phyloP scores from a whole-genome alignment of 23 tunicate genomes.

The Halocynthia roretzi region DNA sequence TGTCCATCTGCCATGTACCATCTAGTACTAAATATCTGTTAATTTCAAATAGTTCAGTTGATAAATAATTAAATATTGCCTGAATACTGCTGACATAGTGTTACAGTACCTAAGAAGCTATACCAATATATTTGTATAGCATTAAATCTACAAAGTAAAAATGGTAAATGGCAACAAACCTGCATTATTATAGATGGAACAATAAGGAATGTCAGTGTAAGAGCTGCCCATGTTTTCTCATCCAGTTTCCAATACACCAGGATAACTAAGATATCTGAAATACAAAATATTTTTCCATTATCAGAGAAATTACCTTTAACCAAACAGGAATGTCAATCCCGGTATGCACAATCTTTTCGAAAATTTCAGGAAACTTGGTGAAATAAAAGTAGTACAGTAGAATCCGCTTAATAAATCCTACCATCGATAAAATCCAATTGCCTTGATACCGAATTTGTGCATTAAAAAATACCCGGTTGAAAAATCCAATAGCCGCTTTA shows the following conservation, averaged over 20 bases:
- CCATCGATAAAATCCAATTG: background rate
- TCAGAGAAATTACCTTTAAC: too few species aligned
- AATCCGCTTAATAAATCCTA: background rate
- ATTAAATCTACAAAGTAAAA: background rate
- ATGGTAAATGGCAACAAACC: constrained; percentile 25
- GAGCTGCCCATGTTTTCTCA: constrained; percentile 68
- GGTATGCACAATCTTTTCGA: too few species aligned
- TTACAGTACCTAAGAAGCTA: too few species aligned
- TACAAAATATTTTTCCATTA: background rate
- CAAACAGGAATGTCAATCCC: too few species aligned
- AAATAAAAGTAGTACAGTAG: background rate
- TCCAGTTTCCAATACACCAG: constrained; percentile 76
- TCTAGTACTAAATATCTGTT: constrained; percentile 70
- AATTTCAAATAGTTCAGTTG: background rate
- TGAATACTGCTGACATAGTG: background rate
- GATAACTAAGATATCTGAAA: constrained; percentile 74
- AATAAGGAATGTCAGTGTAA: constrained; percentile 67
- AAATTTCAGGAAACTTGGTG: too few species aligned
- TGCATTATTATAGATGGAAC: constrained; percentile 88
- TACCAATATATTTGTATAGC: too few species aligned
- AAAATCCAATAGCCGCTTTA: background rate
- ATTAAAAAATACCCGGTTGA: too few species aligned
- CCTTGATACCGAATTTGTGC: too few species aligned
- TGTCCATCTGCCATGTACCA: constrained; percentile 89
- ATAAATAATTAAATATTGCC: background rate